Evolutionary conservation across 2,797 vertebrate species (phyloP).

Genomic region (Lepilemur ruficaudatus): DNA sequence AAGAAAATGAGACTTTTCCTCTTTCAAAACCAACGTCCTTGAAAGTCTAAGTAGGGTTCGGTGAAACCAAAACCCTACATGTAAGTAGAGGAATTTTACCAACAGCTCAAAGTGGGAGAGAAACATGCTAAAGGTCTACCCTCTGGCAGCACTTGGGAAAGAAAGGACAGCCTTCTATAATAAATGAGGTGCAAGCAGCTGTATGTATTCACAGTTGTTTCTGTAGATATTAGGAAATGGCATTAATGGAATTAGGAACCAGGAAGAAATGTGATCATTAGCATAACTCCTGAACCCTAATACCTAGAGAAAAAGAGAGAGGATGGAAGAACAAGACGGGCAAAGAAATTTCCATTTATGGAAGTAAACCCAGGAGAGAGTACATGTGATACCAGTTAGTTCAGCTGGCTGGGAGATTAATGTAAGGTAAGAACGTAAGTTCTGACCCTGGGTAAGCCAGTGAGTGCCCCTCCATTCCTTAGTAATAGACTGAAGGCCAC

Average conservation of each 20-base stretch:
- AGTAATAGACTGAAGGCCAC: not conserved
- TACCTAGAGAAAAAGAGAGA: not conserved
- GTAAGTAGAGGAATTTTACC: not conserved
- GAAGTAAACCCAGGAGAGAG: not conserved
- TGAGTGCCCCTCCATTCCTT: not conserved
- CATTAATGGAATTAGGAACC: not conserved
- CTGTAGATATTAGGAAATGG: not conserved
- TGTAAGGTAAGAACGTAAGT: not conserved
- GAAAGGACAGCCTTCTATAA: not conserved
- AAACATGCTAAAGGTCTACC: not conserved
- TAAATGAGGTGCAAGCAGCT: not conserved
- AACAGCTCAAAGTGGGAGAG: not conserved
- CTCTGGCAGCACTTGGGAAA: not conserved
- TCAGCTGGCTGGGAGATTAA: not conserved
- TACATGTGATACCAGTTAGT: not conserved
- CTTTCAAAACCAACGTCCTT: not conserved
- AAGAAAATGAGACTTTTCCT: not conserved
- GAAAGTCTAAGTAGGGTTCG: not conserved
- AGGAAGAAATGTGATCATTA: not conserved
- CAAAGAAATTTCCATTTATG: not conserved
- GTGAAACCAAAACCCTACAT: not conserved
- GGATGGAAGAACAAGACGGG: not conserved
- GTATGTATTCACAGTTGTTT: not conserved
- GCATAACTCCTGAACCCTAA: not conserved
- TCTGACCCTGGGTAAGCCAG: not conserved